These are phyloP conservation scores for Apostichopus californicus DNA, from an alignment of 35 echinoderm and acorn worm species.

Conservation along the genomic window DNA sequence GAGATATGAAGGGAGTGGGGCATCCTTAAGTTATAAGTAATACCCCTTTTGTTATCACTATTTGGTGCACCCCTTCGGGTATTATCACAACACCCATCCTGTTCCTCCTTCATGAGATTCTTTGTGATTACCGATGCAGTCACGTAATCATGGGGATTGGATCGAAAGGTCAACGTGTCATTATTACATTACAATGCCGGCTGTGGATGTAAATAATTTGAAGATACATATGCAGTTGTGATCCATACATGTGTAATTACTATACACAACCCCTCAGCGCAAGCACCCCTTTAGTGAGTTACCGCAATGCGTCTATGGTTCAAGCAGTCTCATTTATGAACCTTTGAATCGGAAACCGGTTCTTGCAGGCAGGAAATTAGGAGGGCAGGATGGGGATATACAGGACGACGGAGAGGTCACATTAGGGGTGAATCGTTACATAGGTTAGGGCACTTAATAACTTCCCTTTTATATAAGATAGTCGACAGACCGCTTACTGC, in stretches of 20 bases:
- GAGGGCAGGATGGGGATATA: conserved; percentile 53
- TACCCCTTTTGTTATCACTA: too few species aligned
- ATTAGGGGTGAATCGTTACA: conserved; percentile 45
- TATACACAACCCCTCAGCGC: conserved; percentile 3
- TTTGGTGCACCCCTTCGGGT: too few species aligned
- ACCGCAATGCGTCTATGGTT: conserved; percentile 35
- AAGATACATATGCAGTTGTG: neutral
- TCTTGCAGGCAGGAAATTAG: conserved; percentile 49
- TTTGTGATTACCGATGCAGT: neutral
- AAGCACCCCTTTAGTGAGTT: conserved; percentile 5
- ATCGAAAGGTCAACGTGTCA: neutral
- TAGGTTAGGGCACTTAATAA: conserved; percentile 44
- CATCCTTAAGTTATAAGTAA: too few species aligned
- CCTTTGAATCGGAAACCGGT: conserved; percentile 40
- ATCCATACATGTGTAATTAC: neutral
- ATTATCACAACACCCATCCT: too few species aligned
- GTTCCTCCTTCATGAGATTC: neutral
- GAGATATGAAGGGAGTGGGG: too few species aligned
- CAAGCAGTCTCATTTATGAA: neutral
- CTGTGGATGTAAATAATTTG: neutral
- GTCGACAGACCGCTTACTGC: too few species aligned
- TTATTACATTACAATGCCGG: neutral
- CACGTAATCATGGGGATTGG: neutral
- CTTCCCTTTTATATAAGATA: conserved; percentile 13
- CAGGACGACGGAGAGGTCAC: conserved; percentile 45